Conservation (phyloP, 1,140 invertebrate species). For the Cydia splendana region DNA sequence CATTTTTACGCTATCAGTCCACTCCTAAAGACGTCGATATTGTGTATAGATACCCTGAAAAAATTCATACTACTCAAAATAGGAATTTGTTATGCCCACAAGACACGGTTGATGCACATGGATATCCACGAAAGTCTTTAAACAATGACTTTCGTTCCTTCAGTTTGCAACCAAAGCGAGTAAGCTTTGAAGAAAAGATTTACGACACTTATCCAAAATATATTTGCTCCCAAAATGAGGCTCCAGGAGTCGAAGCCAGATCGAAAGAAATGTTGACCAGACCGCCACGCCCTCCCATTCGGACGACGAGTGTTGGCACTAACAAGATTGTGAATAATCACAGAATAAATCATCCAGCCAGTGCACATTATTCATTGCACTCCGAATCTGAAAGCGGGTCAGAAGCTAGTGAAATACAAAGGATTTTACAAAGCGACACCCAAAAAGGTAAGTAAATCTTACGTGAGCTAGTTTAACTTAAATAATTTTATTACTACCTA, state of each 20-base stretch:
- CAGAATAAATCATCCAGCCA: constrained; percentile 40
- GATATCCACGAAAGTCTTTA: constrained; percentile 44
- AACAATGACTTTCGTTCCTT: constrained; percentile 38
- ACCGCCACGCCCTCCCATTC: constrained; percentile 57
- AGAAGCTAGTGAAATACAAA: constrained; percentile 83
- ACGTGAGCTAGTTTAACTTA: not conserved
- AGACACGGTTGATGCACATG: constrained; percentile 33
- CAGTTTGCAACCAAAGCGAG: constrained; percentile 52
- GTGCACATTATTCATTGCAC: constrained; percentile 49
- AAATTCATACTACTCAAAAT: constrained; percentile 35
- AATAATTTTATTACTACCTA: no score
- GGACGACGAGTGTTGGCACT: constrained; percentile 60
- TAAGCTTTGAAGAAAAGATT: constrained; percentile 56
- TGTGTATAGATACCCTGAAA: constrained; percentile 60
- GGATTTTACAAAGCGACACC: constrained; percentile 80
- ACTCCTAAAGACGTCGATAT: constrained; percentile 47
- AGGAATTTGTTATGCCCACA: constrained; percentile 37
- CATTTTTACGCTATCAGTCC: constrained; percentile 51
- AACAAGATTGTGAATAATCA: constrained; percentile 44
- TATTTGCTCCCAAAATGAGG: not conserved
- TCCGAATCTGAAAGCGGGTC: constrained; percentile 83
- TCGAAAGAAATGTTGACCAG: constrained; percentile 36
- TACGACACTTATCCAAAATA: not conserved
- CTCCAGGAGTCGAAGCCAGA: constrained; percentile 20
- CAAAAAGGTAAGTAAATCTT: constrained; percentile 57